Base-by-base conservation (phyloP, 1,140 invertebrate genomes). In the Mamestra configurata region DNA sequence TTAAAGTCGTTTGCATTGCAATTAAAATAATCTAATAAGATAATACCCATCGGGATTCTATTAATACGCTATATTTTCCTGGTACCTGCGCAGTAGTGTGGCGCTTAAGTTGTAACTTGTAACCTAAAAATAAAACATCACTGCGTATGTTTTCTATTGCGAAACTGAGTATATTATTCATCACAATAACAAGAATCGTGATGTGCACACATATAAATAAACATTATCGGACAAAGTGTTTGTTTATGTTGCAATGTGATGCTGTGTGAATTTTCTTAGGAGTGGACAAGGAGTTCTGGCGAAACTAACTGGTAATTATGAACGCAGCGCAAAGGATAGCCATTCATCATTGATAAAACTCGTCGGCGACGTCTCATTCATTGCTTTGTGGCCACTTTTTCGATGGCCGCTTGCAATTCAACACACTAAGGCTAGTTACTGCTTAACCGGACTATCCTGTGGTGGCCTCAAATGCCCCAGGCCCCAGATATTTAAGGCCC, bases 271-370 rank as follows among this genome's bases (percentile, higher is more conserved):
- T 64, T 49, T 37, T 40, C 55, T 40, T 49, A 76, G 49, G 24
- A 7, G 46, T 37, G 15, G 64, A 46, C 35, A 64, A 18, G 73
- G 15, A 31, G 40, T 73, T 61, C 40, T 31, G 18, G 24, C 43
- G 72, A 76, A 64, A 40, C 22, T 76, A 55, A 73, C 53, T 53
- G 31, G 75, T 49, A 61, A 79, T 79, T 79, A 72, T 79, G 53
- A 53, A 75, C 77, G 70, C 46, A 31, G 43, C 31, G 22, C 49
- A n/a, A 55, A 57, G 35, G 71, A 55, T 43, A 13, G 73, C 37
- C 49, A 91, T 91, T 87, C 84, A 90, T 90, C 89, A 92, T 86
- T 90, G 85, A 89, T 91, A 88, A 89, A 91, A 90, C 84, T 86
- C 85, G 86, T 88, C 79, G 85, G 78, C 79, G 87, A 92, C 87